Base-by-base conservation (phyloP, 2,888 invertebrate genomes). In the Drosophila incognita region DNA sequence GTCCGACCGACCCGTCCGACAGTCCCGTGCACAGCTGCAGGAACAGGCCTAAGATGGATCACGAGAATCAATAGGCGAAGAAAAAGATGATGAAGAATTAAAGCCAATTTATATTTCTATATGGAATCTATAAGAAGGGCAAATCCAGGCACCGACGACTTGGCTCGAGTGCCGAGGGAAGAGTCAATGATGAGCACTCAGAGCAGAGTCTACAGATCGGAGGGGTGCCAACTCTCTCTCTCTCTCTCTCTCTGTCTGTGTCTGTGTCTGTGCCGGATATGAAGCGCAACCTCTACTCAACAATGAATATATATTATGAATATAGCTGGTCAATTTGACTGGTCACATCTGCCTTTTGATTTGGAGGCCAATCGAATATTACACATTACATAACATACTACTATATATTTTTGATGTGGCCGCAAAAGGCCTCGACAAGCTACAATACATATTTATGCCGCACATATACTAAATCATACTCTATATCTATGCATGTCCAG, bases 21-120 rank as follows among this genome's bases (percentile, higher is more conserved):
- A 89, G 79, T 79, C 91, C 62, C 58, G 79, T 54, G 53, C 87
- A 69, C 58, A 90, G 66, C 42, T 62, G 36, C 81, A 63, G 82
- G 79, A 82, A 94, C 74, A 97, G 21, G 42, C 40, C 52, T 66
- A 62, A 33, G 10, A 95, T 92, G 94, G 24, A 48, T 10, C 31
- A 15, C 6, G 33, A 13, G 4, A 15, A 38, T 1, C 10, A 56
- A 33, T 2, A 31, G 8, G 15, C 6, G 15, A 27, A 18, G 18
- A 35, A 11, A 36, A 29, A 11, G 7, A 29, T 8, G 31, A 40
- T 18, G 27, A 24, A 15, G 40, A 40, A 29, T 21, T 31, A n/a
- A 56, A 38, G 27, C 38, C 29, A 57, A 57, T 40, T 57, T n/a
- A 13, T 38, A 38, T 38, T 38, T 56, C n/a, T 27, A 29, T 38